phyloP scores from a whole-genome alignment of 2,113 vertebrate genomes.

The Tor tambroides region DNA sequence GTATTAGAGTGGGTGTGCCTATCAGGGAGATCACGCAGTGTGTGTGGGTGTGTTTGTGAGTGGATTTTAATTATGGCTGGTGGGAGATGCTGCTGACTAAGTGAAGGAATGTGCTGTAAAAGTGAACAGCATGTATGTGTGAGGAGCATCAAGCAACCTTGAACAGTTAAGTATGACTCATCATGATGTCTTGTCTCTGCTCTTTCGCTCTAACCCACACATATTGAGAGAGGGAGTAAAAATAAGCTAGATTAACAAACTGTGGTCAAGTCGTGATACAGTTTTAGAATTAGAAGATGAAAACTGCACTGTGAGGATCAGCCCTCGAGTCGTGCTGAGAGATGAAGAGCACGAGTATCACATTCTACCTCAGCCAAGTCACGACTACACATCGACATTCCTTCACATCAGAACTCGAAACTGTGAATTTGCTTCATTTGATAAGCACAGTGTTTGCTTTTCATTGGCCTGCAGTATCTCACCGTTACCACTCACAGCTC shows the following conservation, averaged over 20 bases:
- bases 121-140: neutral
- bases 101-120: neutral
- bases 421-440: neutral
- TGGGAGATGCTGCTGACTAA: slow-evolving; percentile 4
- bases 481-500: neutral
- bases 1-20: neutral
- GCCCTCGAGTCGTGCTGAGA: neutral
- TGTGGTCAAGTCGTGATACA: neutral
- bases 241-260: neutral
- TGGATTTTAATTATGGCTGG: neutral
- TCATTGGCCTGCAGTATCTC: neutral
- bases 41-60: neutral
- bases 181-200: neutral
- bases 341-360: neutral
- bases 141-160: neutral
- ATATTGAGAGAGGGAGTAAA: neutral
- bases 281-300: neutral
- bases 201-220: neutral
- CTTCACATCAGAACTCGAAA: neutral
- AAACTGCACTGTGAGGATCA: neutral
- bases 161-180: slow-evolving; percentile 24
- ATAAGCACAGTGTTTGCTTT: neutral
- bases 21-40: neutral
- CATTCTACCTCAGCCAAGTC: neutral
- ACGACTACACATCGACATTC: neutral